Evolutionary conservation across 2,113 vertebrate genomes (phyloP), one percentile per base, ranked within the genome.

Genomic region (Clarias macrocephalus): DNA sequence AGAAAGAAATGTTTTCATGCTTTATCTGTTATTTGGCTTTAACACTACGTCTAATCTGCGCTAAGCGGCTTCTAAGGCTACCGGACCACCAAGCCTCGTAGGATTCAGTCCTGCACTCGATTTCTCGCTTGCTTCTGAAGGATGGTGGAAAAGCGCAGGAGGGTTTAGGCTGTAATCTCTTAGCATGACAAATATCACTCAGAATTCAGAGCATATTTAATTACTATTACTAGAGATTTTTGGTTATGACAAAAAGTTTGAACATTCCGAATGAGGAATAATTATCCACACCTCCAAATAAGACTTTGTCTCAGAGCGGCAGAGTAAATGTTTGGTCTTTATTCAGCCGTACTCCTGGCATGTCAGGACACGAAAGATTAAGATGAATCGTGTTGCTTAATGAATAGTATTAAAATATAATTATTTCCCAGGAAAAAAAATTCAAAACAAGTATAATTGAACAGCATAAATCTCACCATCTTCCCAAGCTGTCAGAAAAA

Each of bases 161-260:
- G 84, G 86, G 87, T 82, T 89, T 86, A 73, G 54, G 48, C 52
- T 68, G 70, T 90, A 80, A 87, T 91, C 89, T 88, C 56, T 81
- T 85, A 89, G 73, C 84, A 84, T 83, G 85, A 89, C 82, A 59
- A 33, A 23, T 25, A 83, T 86, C 48, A 81, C 60, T 68, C 57
- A 8, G 25, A 37, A 30, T 23, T 73, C 37, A 73, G 33, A 10
- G 42, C 10, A 37, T 72, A 8, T 72, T 19, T 19, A 37, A 72
- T 42, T 48, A 42, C 10, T 75, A 12, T 75, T 23, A 11, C 33
- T 73, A 42, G 23, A 33, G 18, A 70, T 48, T 42, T 59, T 48
- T 72, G 30, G 37, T 68, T 5, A 6, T 15, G 15, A 30, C 33
- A n/a, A 66, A 7, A 68, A 18, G 16, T 30, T 30, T 2, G 5